A percentile compares a stretch with the other conserved stretches of the same genome.
Evolutionary conservation across 2,888 invertebrate species (phyloP).

Genomic region (Hemaris fuciformis): DNA sequence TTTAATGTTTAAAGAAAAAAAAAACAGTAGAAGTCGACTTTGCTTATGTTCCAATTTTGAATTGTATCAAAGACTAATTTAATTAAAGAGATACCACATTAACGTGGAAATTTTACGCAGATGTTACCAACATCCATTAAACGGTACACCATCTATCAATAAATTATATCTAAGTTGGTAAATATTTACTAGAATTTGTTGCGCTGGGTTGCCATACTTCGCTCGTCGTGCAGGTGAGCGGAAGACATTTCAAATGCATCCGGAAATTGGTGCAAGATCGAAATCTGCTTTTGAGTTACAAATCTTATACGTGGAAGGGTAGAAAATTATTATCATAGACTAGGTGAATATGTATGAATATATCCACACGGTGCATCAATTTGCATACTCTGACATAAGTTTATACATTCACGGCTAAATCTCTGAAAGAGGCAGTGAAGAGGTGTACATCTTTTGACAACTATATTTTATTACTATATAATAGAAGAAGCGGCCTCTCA

Average conservation of each 20-base stretch:
- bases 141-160: neutral
- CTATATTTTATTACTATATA: no score
- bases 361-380: neutral
- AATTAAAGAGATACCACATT: neutral
- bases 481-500: no score
- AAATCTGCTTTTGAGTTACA: neutral
- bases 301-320: neutral
- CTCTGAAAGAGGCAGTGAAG: no score
- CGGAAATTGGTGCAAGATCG: slow-evolving; percentile 5
- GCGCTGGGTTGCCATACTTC: neutral
- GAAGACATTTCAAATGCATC: slow-evolving; percentile 3
- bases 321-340: neutral
- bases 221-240: neutral
- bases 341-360: neutral
- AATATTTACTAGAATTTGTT: neutral
- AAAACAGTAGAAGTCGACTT: no score
- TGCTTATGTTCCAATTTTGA: neutral
- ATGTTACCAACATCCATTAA: neutral
- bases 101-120: neutral
- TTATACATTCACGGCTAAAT: no score
- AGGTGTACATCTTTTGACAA: no score
- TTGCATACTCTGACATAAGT: no score
- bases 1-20: no score
- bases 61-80: neutral
- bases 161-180: neutral